Evolutionary conservation across 2,888 invertebrate genomes (phyloP), one percentile per base, ranked within the genome.

Genomic region (Drosophila fungiperda): DNA sequence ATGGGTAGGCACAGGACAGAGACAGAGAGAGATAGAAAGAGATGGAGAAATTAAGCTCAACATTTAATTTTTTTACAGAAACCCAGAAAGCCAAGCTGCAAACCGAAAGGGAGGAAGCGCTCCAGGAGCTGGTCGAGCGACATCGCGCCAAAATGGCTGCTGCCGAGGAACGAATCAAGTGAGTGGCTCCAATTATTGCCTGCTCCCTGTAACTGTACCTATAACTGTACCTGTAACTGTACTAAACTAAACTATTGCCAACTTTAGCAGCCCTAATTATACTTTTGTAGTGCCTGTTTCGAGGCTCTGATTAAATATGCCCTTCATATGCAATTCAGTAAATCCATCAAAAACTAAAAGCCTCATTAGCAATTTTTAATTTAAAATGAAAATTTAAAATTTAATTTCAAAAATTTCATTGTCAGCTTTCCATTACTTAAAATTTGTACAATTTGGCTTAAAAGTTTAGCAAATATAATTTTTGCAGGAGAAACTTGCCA

Each of bases 71-170:
- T 12, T 9, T 32, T 53, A 7, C 38, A 88, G 87, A 79, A 50
- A 54, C 86, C 94, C 94, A 95, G 86, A 94, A 94, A 93, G 93
- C 94, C 57, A 94, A 94, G 87, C 89, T 95, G 68, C 93, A 94
- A 52, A 93, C 94, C 74, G 95, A 95, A 82, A 95, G 94, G 84
- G 94, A 94, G 68, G 94, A 94, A 78, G 94, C 94, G 0, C 86
- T 95, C 36, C 93, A 94, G 76, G 91, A 93, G 50, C 91, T 95
- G 40, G 94, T 94, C 91, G 94, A 94, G 73, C 94, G 94, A 84
- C 94, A 94, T 90, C 93, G 94, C 73, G 89, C 92, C 69, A 92
- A 92, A 80, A 73, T 93, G 53, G 89, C 91, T 33, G 92, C 91
- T 69, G 91, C 92, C 68, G 93, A 93, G 76, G 91, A 92, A 70